These are phyloP conservation scores for Xylocampa areola DNA, from an alignment of 2,888 invertebrate species.

Conservation along the genomic window DNA sequence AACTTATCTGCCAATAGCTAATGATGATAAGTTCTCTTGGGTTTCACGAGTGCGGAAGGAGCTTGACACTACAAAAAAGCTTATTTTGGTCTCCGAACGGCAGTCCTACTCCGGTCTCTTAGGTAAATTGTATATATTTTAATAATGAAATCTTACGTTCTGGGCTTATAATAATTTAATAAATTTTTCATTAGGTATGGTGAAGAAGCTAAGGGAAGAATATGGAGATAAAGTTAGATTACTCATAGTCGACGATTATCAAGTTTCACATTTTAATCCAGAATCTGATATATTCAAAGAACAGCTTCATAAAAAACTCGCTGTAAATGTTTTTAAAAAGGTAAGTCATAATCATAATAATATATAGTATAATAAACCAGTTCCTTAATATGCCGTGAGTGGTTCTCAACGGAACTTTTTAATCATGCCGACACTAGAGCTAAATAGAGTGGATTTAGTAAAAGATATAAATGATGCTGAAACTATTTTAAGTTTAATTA, in stretches of 20 bases:
- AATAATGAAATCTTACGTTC: not conserved
- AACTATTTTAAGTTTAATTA: too few species aligned
- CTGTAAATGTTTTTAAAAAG: slow-evolving; percentile 90
- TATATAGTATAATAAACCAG: too few species aligned
- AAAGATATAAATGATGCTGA: too few species aligned
- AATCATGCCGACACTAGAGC: too few species aligned
- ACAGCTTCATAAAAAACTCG: slow-evolving; percentile 90
- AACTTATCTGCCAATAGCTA: slow-evolving; percentile 64
- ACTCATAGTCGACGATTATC: slow-evolving; percentile 82
- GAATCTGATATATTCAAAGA: slow-evolving; percentile 81
- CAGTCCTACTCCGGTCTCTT: slow-evolving; percentile 70
- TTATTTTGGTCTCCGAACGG: slow-evolving; percentile 71
- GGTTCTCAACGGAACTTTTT: too few species aligned
- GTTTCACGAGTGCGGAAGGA: slow-evolving; percentile 61
- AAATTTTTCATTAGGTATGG: slow-evolving; percentile 88
- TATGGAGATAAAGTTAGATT: slow-evolving; percentile 80
- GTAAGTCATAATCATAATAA: slow-evolving; percentile 46
- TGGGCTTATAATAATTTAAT: too few species aligned
- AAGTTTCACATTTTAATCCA: slow-evolving; percentile 85
- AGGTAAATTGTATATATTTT: slow-evolving; percentile 65
- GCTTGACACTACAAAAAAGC: slow-evolving; percentile 61
- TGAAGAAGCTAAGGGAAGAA: slow-evolving; percentile 92
- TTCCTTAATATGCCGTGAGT: too few species aligned
- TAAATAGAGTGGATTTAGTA: too few species aligned
- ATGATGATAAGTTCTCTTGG: slow-evolving; percentile 70